Evolutionary conservation across 2,888 invertebrate genomes (phyloP).

Genomic region (Sussaba pulchella): DNA sequence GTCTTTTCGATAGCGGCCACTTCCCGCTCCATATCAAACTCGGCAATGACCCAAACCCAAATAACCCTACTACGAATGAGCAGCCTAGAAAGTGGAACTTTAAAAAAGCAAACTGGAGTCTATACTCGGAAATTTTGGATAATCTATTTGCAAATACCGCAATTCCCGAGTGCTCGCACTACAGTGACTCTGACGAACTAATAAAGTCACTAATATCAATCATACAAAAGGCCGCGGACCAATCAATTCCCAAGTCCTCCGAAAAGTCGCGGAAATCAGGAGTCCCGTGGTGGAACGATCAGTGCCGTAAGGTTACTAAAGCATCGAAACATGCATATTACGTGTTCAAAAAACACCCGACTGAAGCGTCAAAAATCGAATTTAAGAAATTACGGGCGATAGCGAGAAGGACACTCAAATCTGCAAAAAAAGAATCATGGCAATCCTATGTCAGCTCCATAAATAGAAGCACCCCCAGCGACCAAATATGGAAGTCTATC

Average conservation of each 20-base stretch:
- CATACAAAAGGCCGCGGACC: constrained; percentile 36
- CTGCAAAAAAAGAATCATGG: constrained; percentile 55
- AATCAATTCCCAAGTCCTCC: constrained; percentile 45
- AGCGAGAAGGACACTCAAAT: constrained; percentile 44
- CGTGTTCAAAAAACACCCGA: constrained; percentile 21
- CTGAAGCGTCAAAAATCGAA: constrained; percentile 12
- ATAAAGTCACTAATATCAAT: constrained; percentile 40
- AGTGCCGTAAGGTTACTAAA: constrained; percentile 32
- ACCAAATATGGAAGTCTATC: constrained; percentile 56
- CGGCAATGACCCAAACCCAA: background rate
- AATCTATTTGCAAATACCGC: background rate
- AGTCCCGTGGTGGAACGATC: constrained; percentile 51
- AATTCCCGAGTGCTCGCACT: background rate
- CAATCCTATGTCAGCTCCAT: constrained; percentile 36
- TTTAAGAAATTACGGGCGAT: constrained; percentile 46
- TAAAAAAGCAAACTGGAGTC: constrained; percentile 7
- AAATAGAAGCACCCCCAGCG: constrained; percentile 6
- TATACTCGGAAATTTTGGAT: background rate
- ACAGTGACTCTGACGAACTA: constrained; percentile 43
- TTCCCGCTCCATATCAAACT: constrained; percentile 55
- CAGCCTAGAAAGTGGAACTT: background rate
- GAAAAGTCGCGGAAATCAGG: background rate
- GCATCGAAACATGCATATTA: constrained; percentile 34
- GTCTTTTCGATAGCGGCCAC: constrained; percentile 59
- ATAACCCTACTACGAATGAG: background rate